phyloP scores from a whole-genome alignment of 2,797 vertebrate genomes.

The Oreonectes daqikongensis region DNA sequence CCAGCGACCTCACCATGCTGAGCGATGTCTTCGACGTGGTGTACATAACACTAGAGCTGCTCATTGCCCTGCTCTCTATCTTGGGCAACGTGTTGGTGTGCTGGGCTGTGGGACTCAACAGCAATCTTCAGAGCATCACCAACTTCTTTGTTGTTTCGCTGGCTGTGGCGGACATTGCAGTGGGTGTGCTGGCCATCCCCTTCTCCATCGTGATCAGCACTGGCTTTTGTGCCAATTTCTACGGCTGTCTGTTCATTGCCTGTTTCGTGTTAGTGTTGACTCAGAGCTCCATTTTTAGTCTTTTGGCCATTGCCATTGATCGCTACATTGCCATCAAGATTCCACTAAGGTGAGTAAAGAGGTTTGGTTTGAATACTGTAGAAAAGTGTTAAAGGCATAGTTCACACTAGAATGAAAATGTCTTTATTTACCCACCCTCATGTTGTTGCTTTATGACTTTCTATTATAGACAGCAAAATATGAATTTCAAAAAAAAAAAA shows the following conservation, averaged over 20 bases:
- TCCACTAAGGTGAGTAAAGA: slow-evolving; percentile 86
- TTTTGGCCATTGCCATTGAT: slow-evolving; percentile 93
- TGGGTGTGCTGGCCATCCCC: slow-evolving; percentile 92
- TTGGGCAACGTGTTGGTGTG: slow-evolving; percentile 94
- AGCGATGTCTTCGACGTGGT: slow-evolving; percentile 61
- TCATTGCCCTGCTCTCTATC: slow-evolving; percentile 88
- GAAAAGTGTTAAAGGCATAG: background rate
- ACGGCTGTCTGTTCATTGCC: slow-evolving; percentile 93
- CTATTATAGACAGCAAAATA: background rate
- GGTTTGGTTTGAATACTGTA: background rate
- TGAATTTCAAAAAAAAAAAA: background rate
- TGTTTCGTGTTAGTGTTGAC: slow-evolving; percentile 95
- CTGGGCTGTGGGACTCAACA: slow-evolving; percentile 94
- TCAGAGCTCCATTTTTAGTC: slow-evolving; percentile 97
- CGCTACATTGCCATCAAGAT: slow-evolving; percentile 94
- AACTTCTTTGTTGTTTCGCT: slow-evolving; percentile 96
- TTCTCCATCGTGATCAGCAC: slow-evolving; percentile 93
- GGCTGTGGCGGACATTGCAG: slow-evolving; percentile 92
- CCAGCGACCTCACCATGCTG: slow-evolving; percentile 78
- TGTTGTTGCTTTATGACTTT: background rate
- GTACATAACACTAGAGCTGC: slow-evolving; percentile 90
- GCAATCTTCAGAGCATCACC: slow-evolving; percentile 95
- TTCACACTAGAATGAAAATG: background rate
- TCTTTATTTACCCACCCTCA: background rate
- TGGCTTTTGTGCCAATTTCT: slow-evolving; percentile 92